A percentile compares a stretch with the other conserved stretches of the same genome.
phyloP scores from a whole-genome alignment of 2,797 vertebrate genomes.

The Saxicola maurus region DNA sequence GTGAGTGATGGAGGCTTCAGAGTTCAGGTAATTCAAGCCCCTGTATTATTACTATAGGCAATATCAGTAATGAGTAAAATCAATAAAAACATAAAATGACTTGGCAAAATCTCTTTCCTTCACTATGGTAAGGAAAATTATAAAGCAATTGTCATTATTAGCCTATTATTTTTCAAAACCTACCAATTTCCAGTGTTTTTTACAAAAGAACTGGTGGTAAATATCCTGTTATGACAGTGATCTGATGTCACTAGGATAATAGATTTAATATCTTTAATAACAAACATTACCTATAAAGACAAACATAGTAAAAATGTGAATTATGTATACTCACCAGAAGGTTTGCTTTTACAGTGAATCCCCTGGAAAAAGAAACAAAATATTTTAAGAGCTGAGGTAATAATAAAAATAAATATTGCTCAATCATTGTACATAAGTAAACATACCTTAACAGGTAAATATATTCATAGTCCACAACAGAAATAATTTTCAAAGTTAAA shows the following conservation, averaged over 20 bases:
- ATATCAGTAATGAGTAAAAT: not conserved
- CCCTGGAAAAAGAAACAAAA: conserved; percentile 58
- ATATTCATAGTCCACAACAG: not conserved
- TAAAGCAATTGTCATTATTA: not conserved
- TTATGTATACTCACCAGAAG: conserved; percentile 52
- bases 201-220: not conserved
- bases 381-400: not conserved
- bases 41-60: not conserved
- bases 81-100: not conserved
- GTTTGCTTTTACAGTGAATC: conserved; percentile 59
- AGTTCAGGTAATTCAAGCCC: not conserved
- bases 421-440: not conserved
- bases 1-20: not conserved
- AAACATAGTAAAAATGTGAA: not conserved
- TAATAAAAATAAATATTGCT: not conserved
- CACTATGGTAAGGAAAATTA: not conserved
- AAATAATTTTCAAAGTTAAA: not conserved
- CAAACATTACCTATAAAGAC: not conserved
- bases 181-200: not conserved
- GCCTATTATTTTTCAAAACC: not conserved
- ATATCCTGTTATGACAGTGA: not conserved
- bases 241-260: not conserved
- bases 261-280: not conserved
- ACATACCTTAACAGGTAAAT: not conserved
- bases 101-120: not conserved